Conservation (phyloP, 2,888 invertebrate genomes). For the Drosophila mercatorum region DNA sequence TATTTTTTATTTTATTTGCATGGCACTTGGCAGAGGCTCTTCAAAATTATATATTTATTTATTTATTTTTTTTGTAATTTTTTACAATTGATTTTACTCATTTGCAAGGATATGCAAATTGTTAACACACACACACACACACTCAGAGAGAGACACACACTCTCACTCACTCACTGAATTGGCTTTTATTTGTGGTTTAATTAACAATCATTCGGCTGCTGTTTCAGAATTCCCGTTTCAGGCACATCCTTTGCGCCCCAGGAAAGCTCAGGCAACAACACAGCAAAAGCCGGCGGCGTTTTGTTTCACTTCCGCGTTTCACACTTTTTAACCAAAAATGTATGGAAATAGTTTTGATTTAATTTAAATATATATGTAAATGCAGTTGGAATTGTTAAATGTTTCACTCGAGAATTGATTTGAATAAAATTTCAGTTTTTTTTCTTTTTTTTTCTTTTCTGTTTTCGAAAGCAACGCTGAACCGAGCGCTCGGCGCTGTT, state of each 20-base stretch:
- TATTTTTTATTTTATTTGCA: conserved; percentile 41
- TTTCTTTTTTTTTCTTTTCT: conserved; percentile 7
- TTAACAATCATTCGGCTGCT: conserved; percentile 17
- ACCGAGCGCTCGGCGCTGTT: conserved; percentile 77
- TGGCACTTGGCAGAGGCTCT: conserved; percentile 51
- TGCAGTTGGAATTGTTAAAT: conserved; percentile 9
- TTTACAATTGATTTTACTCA: conserved; percentile 43
- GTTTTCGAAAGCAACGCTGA: conserved; percentile 29
- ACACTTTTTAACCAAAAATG: too few species aligned
- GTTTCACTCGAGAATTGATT: conserved; percentile 31
- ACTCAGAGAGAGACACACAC: neutral
- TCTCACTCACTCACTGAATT: conserved; percentile 3
- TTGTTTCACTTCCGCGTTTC: conserved; percentile 66
- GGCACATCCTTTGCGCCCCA: conserved; percentile 48
- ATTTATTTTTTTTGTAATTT: conserved; percentile 31
- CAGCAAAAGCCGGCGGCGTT: conserved; percentile 70
- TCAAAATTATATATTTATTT: conserved; percentile 2
- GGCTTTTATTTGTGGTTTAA: conserved; percentile 31
- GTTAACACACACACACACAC: conserved; percentile 20
- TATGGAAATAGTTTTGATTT: neutral
- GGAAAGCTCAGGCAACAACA: conserved; percentile 21
- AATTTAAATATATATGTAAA: neutral
- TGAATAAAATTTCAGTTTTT: conserved; percentile 15
- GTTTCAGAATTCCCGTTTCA: conserved; percentile 5
- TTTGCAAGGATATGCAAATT: conserved; percentile 76